A percentile compares a stretch with the other conserved stretches of the same genome.
Conservation (phyloP, 1,140 invertebrate genomes). For the Parapsyche elsis region DNA sequence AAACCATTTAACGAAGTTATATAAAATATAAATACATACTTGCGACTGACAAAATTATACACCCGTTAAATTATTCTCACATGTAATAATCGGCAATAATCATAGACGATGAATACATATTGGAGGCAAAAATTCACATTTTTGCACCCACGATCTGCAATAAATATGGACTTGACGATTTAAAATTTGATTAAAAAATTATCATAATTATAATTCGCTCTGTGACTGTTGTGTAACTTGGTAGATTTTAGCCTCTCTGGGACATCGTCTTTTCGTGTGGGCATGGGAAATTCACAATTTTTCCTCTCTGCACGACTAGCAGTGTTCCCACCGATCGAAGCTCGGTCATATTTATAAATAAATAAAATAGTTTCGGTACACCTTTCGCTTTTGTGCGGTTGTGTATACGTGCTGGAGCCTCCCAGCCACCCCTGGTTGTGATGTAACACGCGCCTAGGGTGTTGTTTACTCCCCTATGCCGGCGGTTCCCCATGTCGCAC, state of each 20-base stretch:
- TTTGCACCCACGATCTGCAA: not conserved
- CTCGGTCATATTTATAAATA: not conserved
- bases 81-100: not conserved
- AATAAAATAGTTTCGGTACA: not conserved
- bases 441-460: conserved; percentile 50
- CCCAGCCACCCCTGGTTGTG: conserved; percentile 18
- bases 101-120: not conserved
- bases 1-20: not conserved
- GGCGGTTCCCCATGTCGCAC: conserved; percentile 39
- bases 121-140: conserved; percentile 9
- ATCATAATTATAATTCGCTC: not conserved
- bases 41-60: not conserved
- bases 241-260: too few relatives aligned
- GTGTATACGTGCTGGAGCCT: not conserved
- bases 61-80: not conserved
- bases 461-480: conserved; percentile 45
- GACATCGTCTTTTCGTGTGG: not conserved
- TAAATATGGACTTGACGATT: not conserved
- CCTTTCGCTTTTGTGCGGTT: conserved; percentile 21
- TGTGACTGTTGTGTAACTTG: not conserved
- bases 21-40: not conserved
- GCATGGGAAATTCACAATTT: not conserved
- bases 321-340: not conserved
- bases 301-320: not conserved
- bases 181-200: not conserved